These are phyloP conservation scores for Caranx melampygus DNA, from an alignment of 2,113 vertebrate species.

Conservation along the genomic window DNA sequence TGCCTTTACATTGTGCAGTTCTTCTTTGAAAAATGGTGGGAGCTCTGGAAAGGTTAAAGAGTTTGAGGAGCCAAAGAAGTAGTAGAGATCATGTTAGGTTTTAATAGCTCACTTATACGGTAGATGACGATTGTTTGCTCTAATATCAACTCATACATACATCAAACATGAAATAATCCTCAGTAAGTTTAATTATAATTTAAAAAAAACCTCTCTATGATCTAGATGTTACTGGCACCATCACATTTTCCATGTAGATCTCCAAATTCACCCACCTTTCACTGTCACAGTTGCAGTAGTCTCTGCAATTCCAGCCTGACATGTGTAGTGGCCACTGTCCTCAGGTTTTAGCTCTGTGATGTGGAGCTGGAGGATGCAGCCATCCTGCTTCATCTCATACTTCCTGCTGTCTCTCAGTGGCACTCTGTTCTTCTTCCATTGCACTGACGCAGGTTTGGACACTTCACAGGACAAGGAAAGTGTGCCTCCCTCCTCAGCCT, in stretches of 20 bases:
- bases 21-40: slow-evolving; percentile 45
- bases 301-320: slow-evolving; percentile 42
- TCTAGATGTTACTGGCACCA: neutral
- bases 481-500: slow-evolving; percentile 42
- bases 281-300: slow-evolving; percentile 77
- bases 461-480: slow-evolving; percentile 63
- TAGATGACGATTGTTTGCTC: neutral
- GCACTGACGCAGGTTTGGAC: slow-evolving; percentile 59
- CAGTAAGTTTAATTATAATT: neutral
- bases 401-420: slow-evolving; percentile 68
- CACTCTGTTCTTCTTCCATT: slow-evolving; percentile 72
- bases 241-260: slow-evolving; percentile 38
- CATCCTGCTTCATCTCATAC: slow-evolving; percentile 76
- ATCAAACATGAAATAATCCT: neutral
- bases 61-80: neutral
- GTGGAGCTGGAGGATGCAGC: slow-evolving; percentile 47
- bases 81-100: neutral
- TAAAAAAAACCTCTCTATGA: neutral
- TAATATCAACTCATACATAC: neutral
- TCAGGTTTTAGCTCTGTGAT: slow-evolving; percentile 65
- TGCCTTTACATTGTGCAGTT: slow-evolving; percentile 37
- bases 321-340: slow-evolving; percentile 66
- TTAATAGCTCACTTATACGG: neutral
- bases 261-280: slow-evolving; percentile 80
- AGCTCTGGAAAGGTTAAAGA: slow-evolving; percentile 35